Base-by-base conservation (phyloP, 2,113 vertebrate genomes). In the Gallinago jamesoni region DNA sequence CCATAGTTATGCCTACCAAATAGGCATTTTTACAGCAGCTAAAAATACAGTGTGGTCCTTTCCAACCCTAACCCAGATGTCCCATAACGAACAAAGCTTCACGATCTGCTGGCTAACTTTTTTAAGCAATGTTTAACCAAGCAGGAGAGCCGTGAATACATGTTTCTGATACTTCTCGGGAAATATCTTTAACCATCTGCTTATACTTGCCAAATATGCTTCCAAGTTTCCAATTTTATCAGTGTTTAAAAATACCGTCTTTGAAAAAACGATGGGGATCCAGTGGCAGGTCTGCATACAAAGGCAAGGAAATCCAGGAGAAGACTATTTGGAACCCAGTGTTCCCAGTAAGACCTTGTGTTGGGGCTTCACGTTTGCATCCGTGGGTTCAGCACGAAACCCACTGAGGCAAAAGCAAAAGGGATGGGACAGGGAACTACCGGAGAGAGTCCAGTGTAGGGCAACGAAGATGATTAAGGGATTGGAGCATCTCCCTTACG, bases 121-220 rank as follows among this genome's bases (percentile, higher is more conserved):
- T 87, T 72, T 3, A 91, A 95, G 96, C 57, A 31, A 57, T 59
- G 73, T 95, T 95, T 92, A 96, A 94, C 90, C 84, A 93, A 96
- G 93, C 92, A 97, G 89, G 88, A 77, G 96, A 98, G 93, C 93
- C 19, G 55, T 89, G 89, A 98, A 95, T 83, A 86, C 90, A 67
- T 66, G 80, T 93, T 98, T 97, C 96, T 92, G 94, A 93, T 96
- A 84, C 94, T 96, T 94, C 97, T 87, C 96, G 92, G 97, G 96
- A 98, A 98, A 94, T 95, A 97, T 96, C 97, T 96, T 86, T 96
- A 97, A 89, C 97, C 97, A 98, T 98, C 97, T 98, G 97, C 97
- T 98, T 97, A 91, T 33, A 87, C 97, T 97, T 97, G 93, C 97
- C 96, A 97, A 97, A 98, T 95, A 95, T 12, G 87, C 92, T 97